phyloP scores from a whole-genome alignment of 2,888 invertebrate species.

The Lumbricus terrestris region DNA sequence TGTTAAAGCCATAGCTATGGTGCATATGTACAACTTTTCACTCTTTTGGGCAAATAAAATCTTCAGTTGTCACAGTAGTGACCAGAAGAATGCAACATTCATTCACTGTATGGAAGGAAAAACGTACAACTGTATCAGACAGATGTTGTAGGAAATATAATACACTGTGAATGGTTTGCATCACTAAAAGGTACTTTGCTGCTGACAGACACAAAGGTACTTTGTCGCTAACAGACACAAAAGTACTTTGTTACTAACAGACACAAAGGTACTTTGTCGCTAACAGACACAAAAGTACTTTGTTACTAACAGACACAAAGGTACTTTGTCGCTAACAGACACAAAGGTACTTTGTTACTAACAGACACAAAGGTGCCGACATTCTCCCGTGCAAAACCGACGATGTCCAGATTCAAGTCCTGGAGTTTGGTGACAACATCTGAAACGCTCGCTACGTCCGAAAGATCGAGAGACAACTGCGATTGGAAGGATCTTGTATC shows the following conservation, averaged over 20 bases:
- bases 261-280: conserved; percentile 80
- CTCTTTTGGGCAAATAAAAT: too few species aligned
- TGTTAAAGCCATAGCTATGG: too few species aligned
- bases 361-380: conserved; percentile 81
- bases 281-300: too few species aligned
- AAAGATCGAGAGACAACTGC: conserved; percentile 21
- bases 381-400: conserved; percentile 82
- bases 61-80: too few species aligned
- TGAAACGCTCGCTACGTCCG: conserved; percentile 46
- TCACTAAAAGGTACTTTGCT: too few species aligned
- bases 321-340: too few species aligned
- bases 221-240: too few species aligned
- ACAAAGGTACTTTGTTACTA: conserved; percentile 43
- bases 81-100: background rate
- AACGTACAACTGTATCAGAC: background rate
- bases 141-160: background rate
- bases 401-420: conserved; percentile 47
- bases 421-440: conserved; percentile 45
- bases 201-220: too few species aligned
- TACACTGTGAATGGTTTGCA: background rate
- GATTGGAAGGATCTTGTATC: background rate
- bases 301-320: too few species aligned
- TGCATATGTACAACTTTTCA: too few species aligned
- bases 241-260: conserved; percentile 63
- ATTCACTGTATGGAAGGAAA: background rate